Evolutionary conservation across 2,888 invertebrate species (phyloP).

Genomic region (Antitype chi): DNA sequence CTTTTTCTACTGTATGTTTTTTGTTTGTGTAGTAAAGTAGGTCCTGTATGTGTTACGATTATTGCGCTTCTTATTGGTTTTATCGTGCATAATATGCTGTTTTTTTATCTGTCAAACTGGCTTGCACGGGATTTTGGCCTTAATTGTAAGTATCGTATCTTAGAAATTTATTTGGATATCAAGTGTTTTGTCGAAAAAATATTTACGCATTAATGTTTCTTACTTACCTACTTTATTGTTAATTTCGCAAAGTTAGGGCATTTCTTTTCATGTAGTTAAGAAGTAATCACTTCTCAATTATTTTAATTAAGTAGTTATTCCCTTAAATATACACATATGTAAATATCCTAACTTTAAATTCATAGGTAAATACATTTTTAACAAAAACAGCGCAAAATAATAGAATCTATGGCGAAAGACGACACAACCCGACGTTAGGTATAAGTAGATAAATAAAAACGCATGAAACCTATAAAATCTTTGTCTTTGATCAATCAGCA

Average conservation of each 20-base stretch:
- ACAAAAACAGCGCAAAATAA: background rate
- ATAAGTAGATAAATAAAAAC: background rate
- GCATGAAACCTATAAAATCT: background rate
- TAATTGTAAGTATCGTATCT: background rate
- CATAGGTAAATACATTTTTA: too few species aligned
- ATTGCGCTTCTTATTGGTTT: constrained; percentile 45
- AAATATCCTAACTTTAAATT: too few species aligned
- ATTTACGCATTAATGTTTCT: background rate
- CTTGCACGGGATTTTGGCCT: constrained; percentile 9
- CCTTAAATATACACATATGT: too few species aligned
- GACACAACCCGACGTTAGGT: too few species aligned
- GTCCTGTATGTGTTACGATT: constrained; percentile 44
- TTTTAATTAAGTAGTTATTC: background rate
- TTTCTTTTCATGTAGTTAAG: background rate
- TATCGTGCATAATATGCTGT: constrained; percentile 32
- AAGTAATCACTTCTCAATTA: background rate
- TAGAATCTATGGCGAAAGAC: background rate
- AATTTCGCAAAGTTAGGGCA: background rate
- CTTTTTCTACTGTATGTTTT: constrained; percentile 26
- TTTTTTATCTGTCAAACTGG: constrained; percentile 28
- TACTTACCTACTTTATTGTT: background rate
- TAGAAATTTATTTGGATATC: background rate
- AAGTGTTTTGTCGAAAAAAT: background rate
- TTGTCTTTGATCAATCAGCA: background rate
- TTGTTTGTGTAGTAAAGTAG: constrained; percentile 46